These are phyloP conservation scores for Pinctada fucata DNA, from an alignment of 2,888 invertebrate genomes.

Conservation along the genomic window DNA sequence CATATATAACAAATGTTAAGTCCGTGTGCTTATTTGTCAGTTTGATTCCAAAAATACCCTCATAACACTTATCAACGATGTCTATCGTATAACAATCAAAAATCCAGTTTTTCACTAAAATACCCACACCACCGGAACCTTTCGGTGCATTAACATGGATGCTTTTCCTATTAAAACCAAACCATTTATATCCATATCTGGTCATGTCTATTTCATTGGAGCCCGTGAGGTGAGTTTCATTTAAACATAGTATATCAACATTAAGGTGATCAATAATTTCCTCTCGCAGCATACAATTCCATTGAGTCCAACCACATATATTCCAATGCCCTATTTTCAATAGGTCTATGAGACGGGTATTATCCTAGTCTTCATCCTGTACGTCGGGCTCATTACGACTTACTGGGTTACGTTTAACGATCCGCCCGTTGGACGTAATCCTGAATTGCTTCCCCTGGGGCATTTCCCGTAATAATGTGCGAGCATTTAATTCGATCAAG, in stretches of 20 bases:
- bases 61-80: neutral
- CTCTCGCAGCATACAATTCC: neutral
- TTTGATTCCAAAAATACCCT: neutral
- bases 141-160: conserved; percentile 27
- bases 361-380: conserved; percentile 3
- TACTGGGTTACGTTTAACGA: too few species aligned
- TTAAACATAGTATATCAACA: conserved; percentile 14
- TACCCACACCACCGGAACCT: conserved; percentile 25
- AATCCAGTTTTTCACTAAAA: conserved; percentile 6
- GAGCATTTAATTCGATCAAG: too few species aligned
- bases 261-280: conserved; percentile 9
- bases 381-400: too few species aligned
- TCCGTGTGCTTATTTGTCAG: neutral
- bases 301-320: conserved; percentile 19
- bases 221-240: conserved; percentile 10
- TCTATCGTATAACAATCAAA: neutral
- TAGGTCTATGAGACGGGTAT: neutral
- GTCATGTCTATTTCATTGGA: neutral
- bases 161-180: neutral
- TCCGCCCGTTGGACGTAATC: too few species aligned
- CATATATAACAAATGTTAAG: neutral
- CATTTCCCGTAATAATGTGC: too few species aligned
- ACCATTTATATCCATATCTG: conserved; percentile 3
- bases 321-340: conserved; percentile 7
- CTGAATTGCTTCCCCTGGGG: too few species aligned